Evolutionary conservation across 2,113 vertebrate species (phyloP).

Genomic region (Petrocephalus microphthalmus): DNA sequence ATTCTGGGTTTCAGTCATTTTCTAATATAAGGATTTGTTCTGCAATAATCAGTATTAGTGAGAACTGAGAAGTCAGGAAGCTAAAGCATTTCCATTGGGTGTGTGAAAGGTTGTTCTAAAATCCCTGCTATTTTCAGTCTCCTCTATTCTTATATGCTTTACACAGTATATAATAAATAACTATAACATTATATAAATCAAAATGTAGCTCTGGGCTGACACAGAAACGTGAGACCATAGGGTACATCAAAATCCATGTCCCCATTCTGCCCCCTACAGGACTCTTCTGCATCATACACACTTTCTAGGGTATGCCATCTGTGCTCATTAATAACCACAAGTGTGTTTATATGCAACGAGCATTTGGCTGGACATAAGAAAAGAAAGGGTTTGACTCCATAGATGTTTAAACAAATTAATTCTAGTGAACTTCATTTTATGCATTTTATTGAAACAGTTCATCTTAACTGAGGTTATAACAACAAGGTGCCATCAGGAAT

Average conservation of each 20-base stretch:
- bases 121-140: not conserved
- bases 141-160: conserved; percentile 4
- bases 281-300: not conserved
- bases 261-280: conserved; percentile 29
- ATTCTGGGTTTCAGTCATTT: not conserved
- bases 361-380: not conserved
- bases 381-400: not conserved
- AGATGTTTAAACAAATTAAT: not conserved
- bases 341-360: not conserved
- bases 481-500: not conserved
- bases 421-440: not conserved
- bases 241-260: conserved; percentile 25
- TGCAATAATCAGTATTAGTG: not conserved
- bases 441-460: not conserved
- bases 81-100: not conserved
- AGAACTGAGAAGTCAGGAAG: not conserved
- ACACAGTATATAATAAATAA: too few species aligned
- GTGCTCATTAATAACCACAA: not conserved
- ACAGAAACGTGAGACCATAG: conserved; percentile 55
- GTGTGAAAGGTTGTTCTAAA: not conserved
- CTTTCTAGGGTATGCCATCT: conserved; percentile 41
- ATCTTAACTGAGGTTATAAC: not conserved
- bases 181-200: too few species aligned
- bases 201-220: conserved; percentile 57
- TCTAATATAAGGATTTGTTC: not conserved